Evolutionary conservation across 2,888 invertebrate genomes (phyloP).

Genomic region (Cantharis rufa): DNA sequence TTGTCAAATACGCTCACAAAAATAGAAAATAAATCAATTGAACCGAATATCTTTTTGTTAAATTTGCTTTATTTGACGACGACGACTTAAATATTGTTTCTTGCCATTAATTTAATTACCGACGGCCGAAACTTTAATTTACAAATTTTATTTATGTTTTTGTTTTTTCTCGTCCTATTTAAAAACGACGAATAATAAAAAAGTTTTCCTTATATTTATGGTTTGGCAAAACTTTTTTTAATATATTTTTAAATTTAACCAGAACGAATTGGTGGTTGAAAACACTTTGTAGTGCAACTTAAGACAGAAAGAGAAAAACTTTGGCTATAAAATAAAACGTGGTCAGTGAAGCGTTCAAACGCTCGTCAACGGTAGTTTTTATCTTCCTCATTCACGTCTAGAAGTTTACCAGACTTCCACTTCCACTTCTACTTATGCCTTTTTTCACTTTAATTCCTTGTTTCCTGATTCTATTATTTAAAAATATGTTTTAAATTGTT

Average conservation of each 20-base stretch:
- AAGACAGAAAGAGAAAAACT: slow-evolving; percentile 42
- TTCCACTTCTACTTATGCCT: slow-evolving; percentile 37
- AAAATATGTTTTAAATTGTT: slow-evolving; percentile 35
- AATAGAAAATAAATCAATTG: slow-evolving; percentile 28
- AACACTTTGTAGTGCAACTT: slow-evolving; percentile 29
- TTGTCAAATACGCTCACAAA: slow-evolving; percentile 18
- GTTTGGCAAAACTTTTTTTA: slow-evolving; percentile 9
- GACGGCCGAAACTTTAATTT: neutral
- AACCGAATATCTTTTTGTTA: slow-evolving; percentile 12
- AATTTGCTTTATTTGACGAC: slow-evolving; percentile 3
- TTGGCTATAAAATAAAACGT: slow-evolving; percentile 47
- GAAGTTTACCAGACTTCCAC: slow-evolving; percentile 45
- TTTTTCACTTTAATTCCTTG: slow-evolving; percentile 42
- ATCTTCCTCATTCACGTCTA: slow-evolving; percentile 40
- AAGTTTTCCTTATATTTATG: neutral
- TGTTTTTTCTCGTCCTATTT: neutral
- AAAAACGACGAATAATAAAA: neutral
- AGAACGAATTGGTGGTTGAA: slow-evolving; percentile 23
- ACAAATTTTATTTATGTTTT: neutral
- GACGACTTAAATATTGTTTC: neutral
- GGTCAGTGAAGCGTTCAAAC: slow-evolving; percentile 51
- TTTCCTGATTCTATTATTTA: slow-evolving; percentile 42
- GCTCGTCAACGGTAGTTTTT: slow-evolving; percentile 49
- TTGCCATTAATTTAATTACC: neutral
- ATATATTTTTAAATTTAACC: slow-evolving; percentile 20